Evolutionary conservation across 2,888 invertebrate species (phyloP).

Genomic region (Eilema depressum): DNA sequence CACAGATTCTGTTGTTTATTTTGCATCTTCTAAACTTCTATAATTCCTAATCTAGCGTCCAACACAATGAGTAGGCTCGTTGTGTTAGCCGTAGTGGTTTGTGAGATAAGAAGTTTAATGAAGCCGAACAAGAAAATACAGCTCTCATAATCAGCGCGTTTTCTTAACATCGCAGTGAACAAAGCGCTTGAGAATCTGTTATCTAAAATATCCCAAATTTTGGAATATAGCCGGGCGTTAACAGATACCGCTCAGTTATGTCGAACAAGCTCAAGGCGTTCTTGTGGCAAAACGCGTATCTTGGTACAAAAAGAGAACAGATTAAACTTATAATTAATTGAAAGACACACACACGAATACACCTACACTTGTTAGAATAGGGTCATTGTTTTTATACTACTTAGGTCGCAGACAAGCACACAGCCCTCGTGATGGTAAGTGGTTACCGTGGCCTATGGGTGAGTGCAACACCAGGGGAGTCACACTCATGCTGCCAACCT

Average conservation of each 20-base stretch:
- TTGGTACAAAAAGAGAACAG: background rate
- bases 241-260: background rate
- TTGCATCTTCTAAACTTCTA: background rate
- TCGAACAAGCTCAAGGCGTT: background rate
- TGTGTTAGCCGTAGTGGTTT: background rate
- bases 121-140: background rate
- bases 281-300: background rate
- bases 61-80: slow-evolving; percentile 2
- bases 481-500: too few relatives aligned
- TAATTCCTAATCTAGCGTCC: background rate
- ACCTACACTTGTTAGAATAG: too few relatives aligned
- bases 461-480: too few relatives aligned
- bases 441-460: too few relatives aligned
- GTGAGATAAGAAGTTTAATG: background rate
- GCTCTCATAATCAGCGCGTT: background rate
- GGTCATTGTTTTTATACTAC: too few relatives aligned
- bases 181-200: background rate
- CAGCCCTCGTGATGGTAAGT: too few relatives aligned
- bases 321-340: background rate
- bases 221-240: background rate
- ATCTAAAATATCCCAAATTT: background rate
- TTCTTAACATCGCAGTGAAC: background rate
- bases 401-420: too few relatives aligned
- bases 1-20: background rate
- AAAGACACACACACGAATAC: too few relatives aligned